Evolutionary conservation across 2,797 vertebrate genomes (phyloP), one percentile per base, ranked within the genome.

Genomic region (Lagodon rhomboides): DNA sequence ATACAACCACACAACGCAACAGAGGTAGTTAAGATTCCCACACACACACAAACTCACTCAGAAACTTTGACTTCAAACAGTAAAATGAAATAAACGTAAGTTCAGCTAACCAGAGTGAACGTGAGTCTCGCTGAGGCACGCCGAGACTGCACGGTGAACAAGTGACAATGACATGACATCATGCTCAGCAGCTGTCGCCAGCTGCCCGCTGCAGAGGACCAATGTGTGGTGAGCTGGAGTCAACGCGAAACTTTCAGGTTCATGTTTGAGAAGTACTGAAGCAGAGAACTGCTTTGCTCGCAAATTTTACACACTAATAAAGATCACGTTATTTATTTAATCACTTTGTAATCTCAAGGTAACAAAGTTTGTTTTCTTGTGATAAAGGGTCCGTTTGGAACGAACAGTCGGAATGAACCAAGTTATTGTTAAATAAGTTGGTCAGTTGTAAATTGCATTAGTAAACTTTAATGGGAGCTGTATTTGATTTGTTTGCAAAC

Each of bases 171-270:
- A 7, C 3, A 7, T 41, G 62, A 54, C 34, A 34, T 38, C 22
- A 10, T 20, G 22, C 58, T 61, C 71, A 51, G 65, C 53, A 73
- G 73, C 86, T 73, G 76, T 73, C 63, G 82, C 55, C 74, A 74
- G 61, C 71, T 77, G 77, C 43, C 69, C 55, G 65, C 61, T 68
- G 30, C 0, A 63, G 27, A 70, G 62, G 65, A 78, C 72, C 4
- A 59, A 62, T 41, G 30, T 73, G 44, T 16, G 6, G 12, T 12
- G 22, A 41, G 22, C 50, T 5, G 5, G 22, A 44, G 34, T 56
- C 59, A 63, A 23, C 49, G 27, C 18, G 25, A 47, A 56, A 69
- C 56, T 16, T 15, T 5, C 9, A 51, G 20, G 38, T 27, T 55
- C 1, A 7, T 47, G 10, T 27, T 63, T 1, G 27, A 41, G 13